Percentiles rank a stretch among this genome's conserved stretches.
Conservation (phyloP, 2,888 invertebrate species). For the Andrena flavipes region DNA sequence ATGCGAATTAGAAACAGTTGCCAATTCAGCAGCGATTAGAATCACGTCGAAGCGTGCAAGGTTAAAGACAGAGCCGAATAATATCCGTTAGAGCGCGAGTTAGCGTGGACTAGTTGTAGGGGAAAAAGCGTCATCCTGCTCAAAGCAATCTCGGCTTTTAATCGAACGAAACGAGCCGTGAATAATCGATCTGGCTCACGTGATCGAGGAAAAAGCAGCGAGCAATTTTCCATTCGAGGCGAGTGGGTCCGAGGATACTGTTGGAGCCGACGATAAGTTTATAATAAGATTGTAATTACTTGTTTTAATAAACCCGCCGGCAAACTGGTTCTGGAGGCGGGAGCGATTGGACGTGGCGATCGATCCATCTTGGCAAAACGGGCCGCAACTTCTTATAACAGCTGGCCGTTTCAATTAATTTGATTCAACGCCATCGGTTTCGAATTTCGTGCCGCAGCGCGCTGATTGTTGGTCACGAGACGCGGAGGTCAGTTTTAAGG, state of each 20-base stretch:
- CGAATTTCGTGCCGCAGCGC: constrained; percentile 31
- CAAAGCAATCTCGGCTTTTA: constrained; percentile 35
- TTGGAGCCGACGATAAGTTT: constrained; percentile 47
- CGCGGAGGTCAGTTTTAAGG: constrained; percentile 23
- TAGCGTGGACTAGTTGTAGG: neutral
- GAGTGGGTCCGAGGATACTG: neutral
- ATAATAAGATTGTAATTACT: constrained; percentile 62
- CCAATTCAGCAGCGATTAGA: neutral
- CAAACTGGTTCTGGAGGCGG: constrained; percentile 51
- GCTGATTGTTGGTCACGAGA: neutral
- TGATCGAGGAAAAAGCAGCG: constrained; percentile 34
- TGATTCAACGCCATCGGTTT: constrained; percentile 52
- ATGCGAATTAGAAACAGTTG: neutral
- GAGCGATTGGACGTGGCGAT: constrained; percentile 42
- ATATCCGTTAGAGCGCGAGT: constrained; percentile 14
- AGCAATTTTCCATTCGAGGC: constrained; percentile 37
- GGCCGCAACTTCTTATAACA: constrained; percentile 58
- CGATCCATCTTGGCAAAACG: constrained; percentile 58
- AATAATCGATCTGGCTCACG: constrained; percentile 47
- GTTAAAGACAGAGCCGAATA: neutral
- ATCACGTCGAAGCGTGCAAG: neutral
- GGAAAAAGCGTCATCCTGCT: neutral
- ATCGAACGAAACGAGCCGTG: constrained; percentile 48
- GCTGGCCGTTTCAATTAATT: constrained; percentile 71
- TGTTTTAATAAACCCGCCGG: constrained; percentile 61